Evolutionary conservation across 2,113 vertebrate species (phyloP).

Genomic region (Neolamprologus devosi): DNA sequence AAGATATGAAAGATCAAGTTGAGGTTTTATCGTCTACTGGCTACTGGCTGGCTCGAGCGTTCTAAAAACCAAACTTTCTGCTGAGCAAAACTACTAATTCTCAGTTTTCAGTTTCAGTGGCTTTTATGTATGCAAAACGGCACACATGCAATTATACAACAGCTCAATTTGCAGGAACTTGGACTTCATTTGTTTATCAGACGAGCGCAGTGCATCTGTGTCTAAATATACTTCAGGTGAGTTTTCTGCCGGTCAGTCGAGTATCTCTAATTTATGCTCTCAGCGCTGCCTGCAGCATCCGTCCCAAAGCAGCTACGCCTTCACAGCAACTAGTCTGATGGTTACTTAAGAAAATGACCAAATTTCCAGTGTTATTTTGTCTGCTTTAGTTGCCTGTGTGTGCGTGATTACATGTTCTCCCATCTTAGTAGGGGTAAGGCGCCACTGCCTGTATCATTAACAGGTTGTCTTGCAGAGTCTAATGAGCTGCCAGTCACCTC

Average conservation of each 20-base stretch:
- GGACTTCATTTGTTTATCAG: not conserved
- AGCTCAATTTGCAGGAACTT: not conserved
- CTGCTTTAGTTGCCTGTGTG: not conserved
- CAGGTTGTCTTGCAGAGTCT: not conserved
- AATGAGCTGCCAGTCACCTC: constrained; percentile 11
- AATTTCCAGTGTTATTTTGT: not conserved
- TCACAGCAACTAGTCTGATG: not conserved
- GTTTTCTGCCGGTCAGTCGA: not conserved
- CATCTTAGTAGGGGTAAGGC: not conserved
- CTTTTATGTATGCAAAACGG: not conserved
- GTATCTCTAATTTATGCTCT: not conserved
- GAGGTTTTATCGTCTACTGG: not conserved
- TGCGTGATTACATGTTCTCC: not conserved
- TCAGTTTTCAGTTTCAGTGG: not conserved
- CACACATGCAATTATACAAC: not conserved
- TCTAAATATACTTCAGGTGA: not conserved
- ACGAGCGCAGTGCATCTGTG: not conserved
- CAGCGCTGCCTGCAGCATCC: not conserved
- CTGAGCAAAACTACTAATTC: not conserved
- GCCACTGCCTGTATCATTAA: not conserved
- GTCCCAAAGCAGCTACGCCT: not conserved
- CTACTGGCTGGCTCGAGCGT: not conserved
- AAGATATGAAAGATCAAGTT: not conserved
- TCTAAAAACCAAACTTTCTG: not conserved
- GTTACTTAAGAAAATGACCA: not conserved